These are phyloP conservation scores for Diplodus puntazzo DNA, from an alignment of 2,797 vertebrate genomes.

Conservation along the genomic window DNA sequence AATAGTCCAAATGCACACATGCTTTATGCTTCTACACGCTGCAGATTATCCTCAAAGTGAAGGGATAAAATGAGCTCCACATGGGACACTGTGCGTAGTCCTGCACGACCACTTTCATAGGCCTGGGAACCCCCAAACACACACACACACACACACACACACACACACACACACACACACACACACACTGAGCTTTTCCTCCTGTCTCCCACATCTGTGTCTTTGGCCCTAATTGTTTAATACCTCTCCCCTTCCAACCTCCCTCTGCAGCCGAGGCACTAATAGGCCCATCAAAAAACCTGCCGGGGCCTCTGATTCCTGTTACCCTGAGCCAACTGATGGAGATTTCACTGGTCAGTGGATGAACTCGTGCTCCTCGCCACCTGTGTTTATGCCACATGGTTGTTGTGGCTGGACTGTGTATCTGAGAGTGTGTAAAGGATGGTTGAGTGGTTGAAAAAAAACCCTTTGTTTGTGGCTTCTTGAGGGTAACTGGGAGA, in stretches of 20 bases:
- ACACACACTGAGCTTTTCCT: constrained; percentile 30
- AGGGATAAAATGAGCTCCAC: constrained; percentile 71
- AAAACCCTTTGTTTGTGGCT: not conserved
- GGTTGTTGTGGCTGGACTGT: constrained; percentile 26
- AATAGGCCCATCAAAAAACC: constrained; percentile 67
- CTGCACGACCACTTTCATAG: constrained; percentile 40
- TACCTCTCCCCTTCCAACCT: constrained; percentile 56
- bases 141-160: constrained; percentile 39
- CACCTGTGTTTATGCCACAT: constrained; percentile 59
- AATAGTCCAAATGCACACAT: constrained; percentile 52
- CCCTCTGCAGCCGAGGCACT: constrained; percentile 54
- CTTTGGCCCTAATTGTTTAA: constrained; percentile 67
- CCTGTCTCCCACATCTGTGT: constrained; percentile 63
- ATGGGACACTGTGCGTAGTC: constrained; percentile 57
- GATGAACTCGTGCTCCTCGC: constrained; percentile 51
- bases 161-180: constrained; percentile 30
- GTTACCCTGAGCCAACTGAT: constrained; percentile 41
- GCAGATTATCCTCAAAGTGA: constrained; percentile 60
- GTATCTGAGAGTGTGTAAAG: constrained; percentile 26
- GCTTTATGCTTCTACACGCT: constrained; percentile 56
- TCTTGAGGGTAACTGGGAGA: not conserved
- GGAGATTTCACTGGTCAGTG: constrained; percentile 62
- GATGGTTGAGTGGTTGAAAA: constrained; percentile 22
- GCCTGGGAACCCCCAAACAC: constrained; percentile 31
- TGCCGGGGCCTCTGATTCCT: constrained; percentile 53